Evolutionary conservation across 1,140 invertebrate species (phyloP).

Genomic region (Drosophila carrolli): DNA sequence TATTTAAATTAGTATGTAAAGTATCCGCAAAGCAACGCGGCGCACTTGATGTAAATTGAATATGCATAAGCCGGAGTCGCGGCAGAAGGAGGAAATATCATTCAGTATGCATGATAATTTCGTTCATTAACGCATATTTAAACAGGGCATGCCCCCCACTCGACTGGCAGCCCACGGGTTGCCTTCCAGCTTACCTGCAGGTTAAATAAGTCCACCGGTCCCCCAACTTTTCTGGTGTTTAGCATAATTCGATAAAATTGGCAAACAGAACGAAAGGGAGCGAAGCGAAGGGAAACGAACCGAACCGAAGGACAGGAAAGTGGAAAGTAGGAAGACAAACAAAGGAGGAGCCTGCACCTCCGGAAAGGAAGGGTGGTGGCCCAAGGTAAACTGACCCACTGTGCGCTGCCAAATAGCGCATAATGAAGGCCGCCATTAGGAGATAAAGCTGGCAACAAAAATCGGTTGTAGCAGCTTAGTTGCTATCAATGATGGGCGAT

Average conservation of each 20-base stretch:
- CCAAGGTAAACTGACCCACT: conserved; percentile 42
- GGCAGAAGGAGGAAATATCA: conserved; percentile 33
- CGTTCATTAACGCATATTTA: conserved; percentile 80
- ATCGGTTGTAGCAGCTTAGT: conserved; percentile 63
- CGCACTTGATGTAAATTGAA: conserved; percentile 66
- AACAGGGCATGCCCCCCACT: conserved; percentile 35
- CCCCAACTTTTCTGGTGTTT: conserved; percentile 41
- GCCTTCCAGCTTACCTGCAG: conserved; percentile 37
- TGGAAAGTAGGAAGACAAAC: conserved; percentile 54
- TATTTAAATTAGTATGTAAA: conserved; percentile 66
- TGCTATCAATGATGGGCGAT: conserved; percentile 38
- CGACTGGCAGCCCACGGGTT: neutral
- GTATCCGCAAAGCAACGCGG: conserved; percentile 42
- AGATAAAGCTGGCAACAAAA: conserved; percentile 73
- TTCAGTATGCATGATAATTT: conserved; percentile 78
- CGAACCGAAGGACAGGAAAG: conserved; percentile 18
- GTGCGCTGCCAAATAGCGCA: conserved; percentile 58
- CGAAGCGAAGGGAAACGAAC: conserved; percentile 6
- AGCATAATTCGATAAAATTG: conserved; percentile 81
- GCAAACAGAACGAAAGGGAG: conserved; percentile 44
- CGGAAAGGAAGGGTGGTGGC: conserved; percentile 6
- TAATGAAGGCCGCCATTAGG: conserved; percentile 77
- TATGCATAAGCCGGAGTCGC: conserved; percentile 56
- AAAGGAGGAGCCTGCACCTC: conserved; percentile 25
- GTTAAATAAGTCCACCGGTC: conserved; percentile 40